These are phyloP conservation scores for Corynorhinus townsendii DNA, from an alignment of 2,113 vertebrate genomes.

Conservation along the genomic window DNA sequence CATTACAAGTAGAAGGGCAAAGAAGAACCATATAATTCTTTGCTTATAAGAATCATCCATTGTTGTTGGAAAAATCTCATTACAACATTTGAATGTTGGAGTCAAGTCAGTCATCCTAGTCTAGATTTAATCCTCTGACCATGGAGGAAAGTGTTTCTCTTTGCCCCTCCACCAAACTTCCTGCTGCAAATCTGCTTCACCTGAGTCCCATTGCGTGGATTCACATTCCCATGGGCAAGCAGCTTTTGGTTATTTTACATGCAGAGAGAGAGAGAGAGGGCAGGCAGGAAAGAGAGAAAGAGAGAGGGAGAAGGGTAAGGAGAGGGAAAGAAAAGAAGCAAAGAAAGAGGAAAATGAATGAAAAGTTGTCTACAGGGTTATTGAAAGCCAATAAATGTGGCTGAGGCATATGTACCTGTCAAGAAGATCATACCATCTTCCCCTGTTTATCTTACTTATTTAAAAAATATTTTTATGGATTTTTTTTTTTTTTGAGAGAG, in stretches of 20 bases:
- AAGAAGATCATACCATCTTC: not conserved
- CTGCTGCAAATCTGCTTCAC: not conserved
- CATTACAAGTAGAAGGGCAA: constrained; percentile 52
- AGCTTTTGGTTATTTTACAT: not conserved
- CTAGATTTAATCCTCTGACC: not conserved
- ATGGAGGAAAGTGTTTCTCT: not conserved
- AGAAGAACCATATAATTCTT: not conserved
- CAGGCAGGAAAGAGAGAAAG: not conserved
- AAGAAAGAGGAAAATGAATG: not conserved
- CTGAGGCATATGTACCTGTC: not conserved
- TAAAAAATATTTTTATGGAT: too few relatives aligned
- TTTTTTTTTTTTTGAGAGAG: too few relatives aligned
- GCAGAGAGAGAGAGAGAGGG: not conserved
- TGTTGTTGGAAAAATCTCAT: constrained; percentile 29
- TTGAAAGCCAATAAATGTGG: not conserved
- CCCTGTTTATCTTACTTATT: not conserved
- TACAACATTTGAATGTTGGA: constrained; percentile 35
- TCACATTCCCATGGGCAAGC: not conserved
- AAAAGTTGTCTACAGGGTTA: not conserved
- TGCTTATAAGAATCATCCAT: constrained; percentile 19
- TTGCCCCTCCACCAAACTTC: constrained; percentile 8
- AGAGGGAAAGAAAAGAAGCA: not conserved
- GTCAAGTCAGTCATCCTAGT: not conserved
- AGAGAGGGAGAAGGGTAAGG: too few relatives aligned
- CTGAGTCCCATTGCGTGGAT: not conserved